Conservation (phyloP, 2,888 invertebrate genomes). For the Phlogophora meticulosa region DNA sequence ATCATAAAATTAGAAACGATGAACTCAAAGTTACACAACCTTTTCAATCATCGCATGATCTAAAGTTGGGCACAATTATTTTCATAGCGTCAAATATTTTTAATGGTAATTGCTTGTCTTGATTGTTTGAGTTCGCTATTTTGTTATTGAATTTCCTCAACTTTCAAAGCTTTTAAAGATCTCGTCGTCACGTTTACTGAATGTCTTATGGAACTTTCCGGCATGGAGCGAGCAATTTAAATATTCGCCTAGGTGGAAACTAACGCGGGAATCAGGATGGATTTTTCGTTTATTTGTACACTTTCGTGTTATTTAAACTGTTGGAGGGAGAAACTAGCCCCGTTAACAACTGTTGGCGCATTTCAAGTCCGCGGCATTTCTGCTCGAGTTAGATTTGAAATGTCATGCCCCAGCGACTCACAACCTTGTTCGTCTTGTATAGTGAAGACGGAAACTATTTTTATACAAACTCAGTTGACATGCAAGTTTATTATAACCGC, state of each 20-base stretch:
- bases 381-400: neutral
- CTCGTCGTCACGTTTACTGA: constrained; percentile 28
- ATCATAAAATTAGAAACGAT: neutral
- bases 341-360: neutral
- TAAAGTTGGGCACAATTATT: neutral
- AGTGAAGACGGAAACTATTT: neutral
- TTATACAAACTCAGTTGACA: neutral
- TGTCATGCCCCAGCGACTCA: neutral
- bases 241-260: constrained; percentile 31
- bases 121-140: constrained; percentile 20
- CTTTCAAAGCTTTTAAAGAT: constrained; percentile 4
- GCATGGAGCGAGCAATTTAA: constrained; percentile 28
- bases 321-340: too few species aligned
- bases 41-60: neutral
- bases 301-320: neutral
- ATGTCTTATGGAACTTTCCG: constrained; percentile 34
- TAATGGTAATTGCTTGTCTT: constrained; percentile 1
- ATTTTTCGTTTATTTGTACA: constrained; percentile 5
- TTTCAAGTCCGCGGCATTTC: neutral
- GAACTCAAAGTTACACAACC: neutral
- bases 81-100: neutral
- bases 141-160: constrained; percentile 24
- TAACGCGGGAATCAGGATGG: constrained; percentile 3
- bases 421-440: neutral
- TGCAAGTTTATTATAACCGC: constrained; percentile 3